Evolutionary conservation across 2,797 vertebrate species (phyloP).

Genomic region (Gymnothorax javanicus): DNA sequence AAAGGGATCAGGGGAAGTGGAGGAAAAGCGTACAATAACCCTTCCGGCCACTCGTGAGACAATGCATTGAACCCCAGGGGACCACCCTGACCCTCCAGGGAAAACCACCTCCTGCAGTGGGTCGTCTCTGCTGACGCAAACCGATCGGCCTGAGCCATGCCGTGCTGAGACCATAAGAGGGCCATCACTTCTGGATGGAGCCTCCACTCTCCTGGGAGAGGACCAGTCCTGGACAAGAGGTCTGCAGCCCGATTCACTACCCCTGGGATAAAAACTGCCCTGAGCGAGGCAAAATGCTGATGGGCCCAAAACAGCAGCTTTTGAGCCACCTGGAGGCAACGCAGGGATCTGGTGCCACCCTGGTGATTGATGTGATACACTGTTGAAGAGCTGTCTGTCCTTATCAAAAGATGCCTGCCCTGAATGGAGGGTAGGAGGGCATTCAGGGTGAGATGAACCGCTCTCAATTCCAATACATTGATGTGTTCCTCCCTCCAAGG

Average conservation of each 20-base stretch:
- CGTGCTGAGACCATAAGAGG: background rate
- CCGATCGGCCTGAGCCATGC: background rate
- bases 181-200: conserved; percentile 12
- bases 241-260: background rate
- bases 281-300: background rate
- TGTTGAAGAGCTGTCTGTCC: background rate
- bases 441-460: background rate
- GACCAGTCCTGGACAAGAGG: background rate
- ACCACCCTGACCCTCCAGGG: background rate
- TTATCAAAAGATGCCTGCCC: conserved; percentile 2
- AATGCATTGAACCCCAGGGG: conserved; percentile 25
- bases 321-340: background rate
- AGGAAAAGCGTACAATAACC: conserved; percentile 16
- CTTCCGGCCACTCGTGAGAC: conserved; percentile 15
- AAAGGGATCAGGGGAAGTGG: background rate
- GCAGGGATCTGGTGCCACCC: background rate
- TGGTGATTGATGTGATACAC: conserved; percentile 1
- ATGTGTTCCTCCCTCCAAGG: background rate
- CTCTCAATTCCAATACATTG: background rate
- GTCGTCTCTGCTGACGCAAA: background rate
- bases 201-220: conserved; percentile 8
- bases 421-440: background rate
- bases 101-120: conserved; percentile 7
- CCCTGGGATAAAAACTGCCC: background rate
- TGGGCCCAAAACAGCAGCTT: background rate